A percentile compares a stretch with the other conserved stretches of the same genome.
phyloP scores from a whole-genome alignment of 1,140 invertebrate genomes.

The Rhyacophila brunnea region DNA sequence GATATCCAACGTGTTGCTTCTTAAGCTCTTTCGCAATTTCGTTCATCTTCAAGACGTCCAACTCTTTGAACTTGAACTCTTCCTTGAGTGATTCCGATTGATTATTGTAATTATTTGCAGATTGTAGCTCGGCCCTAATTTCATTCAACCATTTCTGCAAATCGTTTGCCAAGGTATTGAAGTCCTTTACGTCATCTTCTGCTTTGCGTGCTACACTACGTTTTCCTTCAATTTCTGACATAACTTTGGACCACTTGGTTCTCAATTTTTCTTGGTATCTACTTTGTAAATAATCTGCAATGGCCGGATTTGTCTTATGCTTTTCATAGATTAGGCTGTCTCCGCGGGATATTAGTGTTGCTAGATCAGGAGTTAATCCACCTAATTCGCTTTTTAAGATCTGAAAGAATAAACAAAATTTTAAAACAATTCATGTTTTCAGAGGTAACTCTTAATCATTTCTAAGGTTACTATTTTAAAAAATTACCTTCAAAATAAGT shows the following conservation, averaged over 20 bases:
- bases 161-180: slow-evolving; percentile 48
- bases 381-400: slow-evolving; percentile 64
- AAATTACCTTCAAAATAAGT: too few relatives aligned
- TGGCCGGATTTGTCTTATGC: slow-evolving; percentile 55
- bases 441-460: too few relatives aligned
- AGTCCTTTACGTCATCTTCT: slow-evolving; percentile 56
- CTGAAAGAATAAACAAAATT: too few relatives aligned
- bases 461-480: too few relatives aligned
- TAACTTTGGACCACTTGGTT: slow-evolving; percentile 66
- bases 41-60: slow-evolving; percentile 52
- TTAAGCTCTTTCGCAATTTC: slow-evolving; percentile 53
- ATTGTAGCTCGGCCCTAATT: slow-evolving; percentile 53
- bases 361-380: slow-evolving; percentile 72
- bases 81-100: slow-evolving; percentile 50
- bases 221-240: slow-evolving; percentile 63
- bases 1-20: slow-evolving; percentile 39
- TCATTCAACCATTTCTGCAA: slow-evolving; percentile 56
- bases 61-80: slow-evolving; percentile 50
- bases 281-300: slow-evolving; percentile 58
- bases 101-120: slow-evolving; percentile 57
- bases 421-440: too few relatives aligned
- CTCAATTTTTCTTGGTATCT: slow-evolving; percentile 62
- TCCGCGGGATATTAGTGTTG: slow-evolving; percentile 74
- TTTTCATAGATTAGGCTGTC: slow-evolving; percentile 65
- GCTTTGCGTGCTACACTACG: slow-evolving; percentile 57